Evolutionary conservation across 2,888 invertebrate genomes (phyloP).

Genomic region (Poecilobothrus nobilitatus): DNA sequence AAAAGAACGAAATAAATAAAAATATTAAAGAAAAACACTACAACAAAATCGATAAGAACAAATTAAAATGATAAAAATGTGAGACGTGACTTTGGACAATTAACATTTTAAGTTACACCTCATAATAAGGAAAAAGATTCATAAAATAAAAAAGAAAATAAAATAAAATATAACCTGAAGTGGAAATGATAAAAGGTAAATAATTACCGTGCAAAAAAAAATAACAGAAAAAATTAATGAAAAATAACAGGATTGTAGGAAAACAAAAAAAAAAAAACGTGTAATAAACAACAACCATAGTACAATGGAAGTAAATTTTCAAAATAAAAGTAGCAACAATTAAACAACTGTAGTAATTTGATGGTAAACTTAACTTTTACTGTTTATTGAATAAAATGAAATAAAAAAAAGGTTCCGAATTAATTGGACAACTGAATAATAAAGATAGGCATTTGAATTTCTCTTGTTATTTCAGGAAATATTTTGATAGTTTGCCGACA

Average conservation of each 20-base stretch:
- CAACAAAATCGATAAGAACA: background rate
- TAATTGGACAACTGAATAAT: too few species aligned
- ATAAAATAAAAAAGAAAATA: background rate
- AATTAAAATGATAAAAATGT: background rate
- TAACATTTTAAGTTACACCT: conserved; percentile 1
- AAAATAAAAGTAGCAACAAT: too few species aligned
- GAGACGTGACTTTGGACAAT: conserved; percentile 1
- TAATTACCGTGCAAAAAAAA: background rate
- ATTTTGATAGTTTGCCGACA: too few species aligned
- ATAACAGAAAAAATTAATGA: background rate
- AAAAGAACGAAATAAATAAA: background rate
- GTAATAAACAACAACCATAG: too few species aligned
- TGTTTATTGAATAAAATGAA: too few species aligned
- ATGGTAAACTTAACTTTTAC: too few species aligned
- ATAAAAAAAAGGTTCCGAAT: too few species aligned
- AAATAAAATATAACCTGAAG: background rate
- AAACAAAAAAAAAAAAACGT: background rate
- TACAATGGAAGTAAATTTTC: too few species aligned
- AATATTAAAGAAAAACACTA: background rate
- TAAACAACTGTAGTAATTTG: too few species aligned
- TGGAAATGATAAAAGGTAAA: background rate
- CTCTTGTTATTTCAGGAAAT: too few species aligned
- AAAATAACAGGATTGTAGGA: background rate
- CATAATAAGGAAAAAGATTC: background rate
- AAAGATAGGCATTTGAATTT: too few species aligned